Conservation (phyloP, 2,113 vertebrate genomes). For the Chloroceryle aenea region DNA sequence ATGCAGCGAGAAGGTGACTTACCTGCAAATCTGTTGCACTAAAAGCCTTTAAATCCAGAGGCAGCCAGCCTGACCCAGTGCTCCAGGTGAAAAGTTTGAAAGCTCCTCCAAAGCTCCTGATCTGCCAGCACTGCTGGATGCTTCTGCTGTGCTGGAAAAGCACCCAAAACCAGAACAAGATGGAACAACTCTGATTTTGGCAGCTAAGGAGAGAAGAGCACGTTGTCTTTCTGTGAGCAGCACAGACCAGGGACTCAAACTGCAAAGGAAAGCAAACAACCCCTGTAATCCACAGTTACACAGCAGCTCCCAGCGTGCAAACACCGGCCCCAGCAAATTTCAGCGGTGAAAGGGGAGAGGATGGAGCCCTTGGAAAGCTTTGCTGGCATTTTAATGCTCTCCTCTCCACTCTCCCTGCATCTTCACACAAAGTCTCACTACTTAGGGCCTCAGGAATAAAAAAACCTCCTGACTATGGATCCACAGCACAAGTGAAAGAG, state of each 20-base stretch:
- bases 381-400: neutral
- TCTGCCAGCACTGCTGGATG: neutral
- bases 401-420: neutral
- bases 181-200: neutral
- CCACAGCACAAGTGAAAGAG: neutral
- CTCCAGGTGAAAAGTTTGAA: neutral
- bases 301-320: neutral
- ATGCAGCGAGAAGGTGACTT: neutral
- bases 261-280: neutral
- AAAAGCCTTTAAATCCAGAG: neutral
- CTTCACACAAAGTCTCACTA: neutral
- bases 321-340: neutral
- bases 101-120: neutral
- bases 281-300: fast-evolving
- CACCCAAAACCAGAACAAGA: neutral
- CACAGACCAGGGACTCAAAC: neutral
- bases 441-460: neutral
- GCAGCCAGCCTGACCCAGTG: neutral
- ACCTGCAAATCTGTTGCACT: neutral
- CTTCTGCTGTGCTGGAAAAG: neutral
- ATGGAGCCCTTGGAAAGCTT: neutral
- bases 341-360: neutral
- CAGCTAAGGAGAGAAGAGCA: neutral
- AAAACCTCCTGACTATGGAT: neutral
- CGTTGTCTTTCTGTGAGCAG: neutral